A percentile compares a stretch with the other conserved stretches of the same genome.
Evolutionary conservation across 2,888 invertebrate species (phyloP).

Genomic region (Synergus umbraculus): DNA sequence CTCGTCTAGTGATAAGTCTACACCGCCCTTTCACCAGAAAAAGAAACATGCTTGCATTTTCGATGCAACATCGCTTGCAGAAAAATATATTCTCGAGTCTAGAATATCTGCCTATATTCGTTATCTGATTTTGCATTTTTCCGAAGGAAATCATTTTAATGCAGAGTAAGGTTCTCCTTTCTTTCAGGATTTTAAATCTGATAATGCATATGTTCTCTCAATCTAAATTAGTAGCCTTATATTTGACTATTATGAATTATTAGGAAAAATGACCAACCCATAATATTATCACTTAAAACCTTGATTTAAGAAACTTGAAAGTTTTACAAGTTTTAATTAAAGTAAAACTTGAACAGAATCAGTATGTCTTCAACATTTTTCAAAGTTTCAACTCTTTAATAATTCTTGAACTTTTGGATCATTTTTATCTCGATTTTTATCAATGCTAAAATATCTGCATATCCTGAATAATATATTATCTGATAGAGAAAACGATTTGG

Average conservation of each 20-base stretch:
- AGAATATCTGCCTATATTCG: background rate
- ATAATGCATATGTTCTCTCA: background rate
- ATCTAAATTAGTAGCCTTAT: no score
- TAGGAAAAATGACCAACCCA: no score
- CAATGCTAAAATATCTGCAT: background rate
- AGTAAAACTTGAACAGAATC: no score
- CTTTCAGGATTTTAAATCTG: background rate
- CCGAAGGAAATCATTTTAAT: background rate
- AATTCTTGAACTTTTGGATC: background rate
- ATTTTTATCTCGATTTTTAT: background rate
- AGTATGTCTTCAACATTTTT: no score
- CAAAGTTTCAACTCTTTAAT: background rate
- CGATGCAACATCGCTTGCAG: slow-evolving; percentile 6
- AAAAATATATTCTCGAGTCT: background rate
- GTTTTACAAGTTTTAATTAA: no score
- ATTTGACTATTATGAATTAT: no score
- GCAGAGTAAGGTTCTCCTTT: background rate
- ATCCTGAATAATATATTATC: background rate
- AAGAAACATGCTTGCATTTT: slow-evolving; percentile 23
- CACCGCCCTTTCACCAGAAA: slow-evolving; percentile 23
- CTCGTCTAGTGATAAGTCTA: slow-evolving; percentile 36
- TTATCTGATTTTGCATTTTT: background rate
- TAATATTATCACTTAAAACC: no score
- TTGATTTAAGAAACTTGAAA: no score
- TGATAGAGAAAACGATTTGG: background rate